Evolutionary conservation across 2,888 invertebrate genomes (phyloP), one percentile per base, ranked within the genome.

Genomic region (Callimorpha dominula): DNA sequence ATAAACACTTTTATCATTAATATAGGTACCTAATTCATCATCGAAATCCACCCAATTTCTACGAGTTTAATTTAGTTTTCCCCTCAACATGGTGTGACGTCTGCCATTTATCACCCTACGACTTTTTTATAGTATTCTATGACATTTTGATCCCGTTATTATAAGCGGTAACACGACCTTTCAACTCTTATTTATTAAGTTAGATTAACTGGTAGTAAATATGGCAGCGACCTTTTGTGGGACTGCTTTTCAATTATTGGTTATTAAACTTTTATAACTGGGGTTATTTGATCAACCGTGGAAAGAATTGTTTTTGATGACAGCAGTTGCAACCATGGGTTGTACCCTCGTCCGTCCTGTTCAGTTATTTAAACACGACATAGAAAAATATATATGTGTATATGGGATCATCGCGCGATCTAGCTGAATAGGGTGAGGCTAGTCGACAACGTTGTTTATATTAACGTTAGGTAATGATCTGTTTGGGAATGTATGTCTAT

Each of bases 91-190:
- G 52, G 31, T 52, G 31, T 52, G 43, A 52, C 43, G 3, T 7
- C 20, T 49, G 40, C 52, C 50, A 65, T 72, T 72, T 72, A 6
- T 20, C 64, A 68, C 76, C 81, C 77, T 66, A 52, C 12, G 15
- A 68, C 4, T 78, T 81, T 78, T 46, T 78, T 81, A 73, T 68
- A n/a, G 54, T 65, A 68, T 70, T 57, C 52, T 76, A 66, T 74
- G 71, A n/a, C 57, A 14, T 73, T 64, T 74, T 79, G 73, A 84
- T 84, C 84, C 77, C 73, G 72, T 50, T 76, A 49, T 69, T 72
- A 54, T 31, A 82, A 52, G 75, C 72, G 63, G 68, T 65, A 60
- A 66, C 84, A 84, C 78, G 84, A 81, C 78, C 84, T 82, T 80
- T 82, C 70, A 76, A 77, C 76, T 76, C 40, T 73, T 78, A 81